A percentile compares a stretch with the other conserved stretches of the same genome.
Evolutionary conservation across 1,140 invertebrate species (phyloP).

Genomic region (Ceratitis capitata): DNA sequence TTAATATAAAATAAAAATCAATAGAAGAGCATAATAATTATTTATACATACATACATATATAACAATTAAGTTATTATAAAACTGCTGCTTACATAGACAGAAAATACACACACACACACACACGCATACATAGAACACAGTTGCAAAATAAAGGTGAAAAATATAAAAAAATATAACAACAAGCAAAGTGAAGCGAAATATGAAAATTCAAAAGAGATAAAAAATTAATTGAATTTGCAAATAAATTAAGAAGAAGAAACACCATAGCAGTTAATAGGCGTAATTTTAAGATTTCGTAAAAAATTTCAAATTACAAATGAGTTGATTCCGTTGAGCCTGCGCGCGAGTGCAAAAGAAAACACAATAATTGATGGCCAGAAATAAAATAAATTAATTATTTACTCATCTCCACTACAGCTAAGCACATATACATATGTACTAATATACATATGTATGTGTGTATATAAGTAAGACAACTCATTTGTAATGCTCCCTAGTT

Average conservation of each 20-base stretch:
- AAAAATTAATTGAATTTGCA: neutral
- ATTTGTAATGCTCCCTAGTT: slow-evolving; percentile 34
- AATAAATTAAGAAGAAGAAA: neutral
- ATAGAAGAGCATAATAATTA: too few relatives aligned
- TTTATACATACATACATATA: too few relatives aligned
- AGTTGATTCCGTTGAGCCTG: neutral
- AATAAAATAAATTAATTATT: neutral
- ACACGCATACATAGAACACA: neutral
- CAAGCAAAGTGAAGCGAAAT: neutral
- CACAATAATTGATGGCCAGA: too few relatives aligned
- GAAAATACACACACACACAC: neutral
- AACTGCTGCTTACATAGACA: neutral
- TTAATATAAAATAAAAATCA: too few relatives aligned
- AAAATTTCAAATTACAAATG: slow-evolving; percentile 23
- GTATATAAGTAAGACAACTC: neutral
- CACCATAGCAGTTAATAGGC: neutral
- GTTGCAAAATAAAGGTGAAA: neutral
- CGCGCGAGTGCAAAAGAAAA: too few relatives aligned
- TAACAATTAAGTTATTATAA: too few relatives aligned
- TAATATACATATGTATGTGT: neutral
- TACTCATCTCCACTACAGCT: neutral
- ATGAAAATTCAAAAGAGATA: neutral
- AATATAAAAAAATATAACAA: neutral
- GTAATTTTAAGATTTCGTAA: slow-evolving; percentile 34
- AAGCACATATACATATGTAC: neutral